These are phyloP conservation scores for Eremobia ochroleuca DNA, from an alignment of 2,888 invertebrate species.

Conservation along the genomic window DNA sequence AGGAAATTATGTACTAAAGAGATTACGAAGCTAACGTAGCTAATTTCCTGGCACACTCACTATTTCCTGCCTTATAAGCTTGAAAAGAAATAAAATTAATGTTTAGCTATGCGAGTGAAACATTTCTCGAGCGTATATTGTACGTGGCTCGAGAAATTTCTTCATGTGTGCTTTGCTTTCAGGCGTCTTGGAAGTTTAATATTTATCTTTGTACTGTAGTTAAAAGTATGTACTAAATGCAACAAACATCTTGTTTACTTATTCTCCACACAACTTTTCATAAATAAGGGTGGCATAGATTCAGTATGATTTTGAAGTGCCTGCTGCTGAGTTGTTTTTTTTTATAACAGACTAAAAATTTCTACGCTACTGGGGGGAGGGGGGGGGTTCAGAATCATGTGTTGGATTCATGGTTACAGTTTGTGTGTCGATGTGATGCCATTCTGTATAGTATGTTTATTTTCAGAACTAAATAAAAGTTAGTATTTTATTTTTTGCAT, in stretches of 20 bases:
- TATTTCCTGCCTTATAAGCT: constrained; percentile 66
- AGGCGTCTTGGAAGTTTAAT: background rate
- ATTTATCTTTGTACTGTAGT: background rate
- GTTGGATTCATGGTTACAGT: background rate
- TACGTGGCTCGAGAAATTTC: background rate
- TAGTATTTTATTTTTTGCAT: background rate
- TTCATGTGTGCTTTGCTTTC: background rate
- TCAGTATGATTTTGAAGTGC: background rate
- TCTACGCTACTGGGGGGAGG: no score
- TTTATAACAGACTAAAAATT: no score
- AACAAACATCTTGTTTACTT: background rate
- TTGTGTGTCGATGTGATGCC: background rate
- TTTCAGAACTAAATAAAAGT: background rate
- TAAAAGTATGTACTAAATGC: background rate
- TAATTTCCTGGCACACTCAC: constrained; percentile 84
- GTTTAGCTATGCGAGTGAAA: constrained; percentile 30
- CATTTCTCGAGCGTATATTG: background rate
- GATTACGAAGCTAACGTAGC: constrained; percentile 84
- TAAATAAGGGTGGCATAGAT: background rate
- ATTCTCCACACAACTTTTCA: background rate
- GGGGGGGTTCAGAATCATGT: no score
- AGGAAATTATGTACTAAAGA: constrained; percentile 86
- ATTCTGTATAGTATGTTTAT: background rate
- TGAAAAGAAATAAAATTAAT: constrained; percentile 57
- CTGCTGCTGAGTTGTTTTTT: no score